Percentiles rank a stretch among this genome's conserved stretches.
Evolutionary conservation across 2,888 invertebrate species (phyloP).

Genomic region (Ochlodes sylvanus): DNA sequence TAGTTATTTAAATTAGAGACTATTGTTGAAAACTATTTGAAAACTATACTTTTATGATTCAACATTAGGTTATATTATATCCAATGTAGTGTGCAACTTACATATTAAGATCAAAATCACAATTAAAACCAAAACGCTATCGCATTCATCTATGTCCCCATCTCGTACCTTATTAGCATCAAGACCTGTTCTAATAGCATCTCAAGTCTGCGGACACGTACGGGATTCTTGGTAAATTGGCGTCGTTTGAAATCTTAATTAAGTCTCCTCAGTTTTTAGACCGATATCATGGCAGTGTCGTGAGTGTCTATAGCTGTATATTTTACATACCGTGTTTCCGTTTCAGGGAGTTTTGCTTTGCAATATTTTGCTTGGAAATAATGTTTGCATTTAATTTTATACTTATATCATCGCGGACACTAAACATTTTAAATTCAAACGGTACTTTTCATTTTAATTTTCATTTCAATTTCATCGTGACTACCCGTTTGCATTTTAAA

Average conservation of each 20-base stretch:
- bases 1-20: too few species aligned
- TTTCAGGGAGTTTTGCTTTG: background rate
- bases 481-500: too few species aligned
- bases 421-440: too few species aligned
- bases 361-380: too few species aligned
- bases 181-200: slow-evolving; percentile 59
- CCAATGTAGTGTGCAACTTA: background rate
- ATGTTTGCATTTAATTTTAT: too few species aligned
- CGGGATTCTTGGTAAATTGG: slow-evolving; percentile 77
- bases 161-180: slow-evolving; percentile 48
- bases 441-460: too few species aligned
- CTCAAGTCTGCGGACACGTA: slow-evolving; percentile 66
- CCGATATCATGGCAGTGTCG: slow-evolving; percentile 49
- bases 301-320: slow-evolving; percentile 34
- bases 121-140: slow-evolving; percentile 30
- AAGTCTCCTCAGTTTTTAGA: slow-evolving; percentile 79
- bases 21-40: too few species aligned
- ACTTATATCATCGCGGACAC: too few species aligned
- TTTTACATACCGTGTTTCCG: slow-evolving; percentile 5
- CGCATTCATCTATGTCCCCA: slow-evolving; percentile 28
- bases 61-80: background rate
- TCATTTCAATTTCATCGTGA: too few species aligned
- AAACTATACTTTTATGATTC: too few species aligned
- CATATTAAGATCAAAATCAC: slow-evolving; percentile 19
- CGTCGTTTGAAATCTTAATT: slow-evolving; percentile 80